Evolutionary conservation across 2,113 vertebrate species (phyloP).

Genomic region (Lota lota): DNA sequence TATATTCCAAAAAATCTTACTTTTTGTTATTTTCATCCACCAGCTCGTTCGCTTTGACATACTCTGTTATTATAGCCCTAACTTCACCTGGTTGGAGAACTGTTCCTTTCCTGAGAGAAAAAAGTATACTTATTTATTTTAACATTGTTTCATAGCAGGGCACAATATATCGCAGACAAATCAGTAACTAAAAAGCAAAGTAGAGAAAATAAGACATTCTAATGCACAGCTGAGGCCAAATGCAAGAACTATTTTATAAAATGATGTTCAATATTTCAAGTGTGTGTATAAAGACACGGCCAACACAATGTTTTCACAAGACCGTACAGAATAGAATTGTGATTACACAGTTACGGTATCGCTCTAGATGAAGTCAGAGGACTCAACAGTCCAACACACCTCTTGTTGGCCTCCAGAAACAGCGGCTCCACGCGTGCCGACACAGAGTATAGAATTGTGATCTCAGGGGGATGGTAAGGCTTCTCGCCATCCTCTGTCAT

Average conservation of each 20-base stretch:
- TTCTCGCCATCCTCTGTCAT: slow-evolving; percentile 68
- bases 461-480: slow-evolving; percentile 85
- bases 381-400: slow-evolving; percentile 65
- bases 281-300: neutral
- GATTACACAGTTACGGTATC: neutral
- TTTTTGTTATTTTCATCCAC: slow-evolving; percentile 88
- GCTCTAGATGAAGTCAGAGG: slow-evolving; percentile 9
- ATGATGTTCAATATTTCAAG: too few relatives aligned
- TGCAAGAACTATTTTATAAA: neutral
- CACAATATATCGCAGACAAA: neutral
- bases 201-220: too few relatives aligned
- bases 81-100: slow-evolving; percentile 82
- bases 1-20: slow-evolving; percentile 66
- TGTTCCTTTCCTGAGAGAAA: slow-evolving; percentile 80
- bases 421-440: slow-evolving; percentile 82
- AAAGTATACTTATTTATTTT: neutral
- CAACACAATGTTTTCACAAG: neutral
- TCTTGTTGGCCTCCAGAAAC: slow-evolving; percentile 85
- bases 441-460: slow-evolving; percentile 83
- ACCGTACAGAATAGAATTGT: neutral
- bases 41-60: slow-evolving; percentile 86
- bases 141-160: neutral
- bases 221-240: neutral
- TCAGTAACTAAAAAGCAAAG: too few relatives aligned
- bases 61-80: slow-evolving; percentile 81